phyloP scores from a whole-genome alignment of 2,888 invertebrate genomes.

The Spodoptera littoralis region DNA sequence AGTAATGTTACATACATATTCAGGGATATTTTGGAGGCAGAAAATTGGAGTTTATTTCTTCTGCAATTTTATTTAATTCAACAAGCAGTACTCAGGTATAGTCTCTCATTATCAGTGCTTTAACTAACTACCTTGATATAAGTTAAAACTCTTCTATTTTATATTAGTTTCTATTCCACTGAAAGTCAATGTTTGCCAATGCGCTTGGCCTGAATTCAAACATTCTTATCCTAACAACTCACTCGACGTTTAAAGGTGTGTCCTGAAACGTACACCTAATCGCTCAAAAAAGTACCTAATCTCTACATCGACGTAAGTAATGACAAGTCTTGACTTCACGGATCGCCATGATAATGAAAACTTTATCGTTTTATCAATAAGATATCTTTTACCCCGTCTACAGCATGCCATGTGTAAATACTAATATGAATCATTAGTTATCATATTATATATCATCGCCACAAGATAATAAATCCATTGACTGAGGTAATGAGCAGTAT shows the following conservation, averaged over 20 bases:
- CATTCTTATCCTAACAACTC: slow-evolving; percentile 17
- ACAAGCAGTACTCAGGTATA: too few species aligned
- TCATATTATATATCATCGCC: slow-evolving; percentile 50
- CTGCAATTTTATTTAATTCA: too few species aligned
- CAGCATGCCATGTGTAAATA: slow-evolving; percentile 52
- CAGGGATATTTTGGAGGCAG: too few species aligned
- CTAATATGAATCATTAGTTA: slow-evolving; percentile 59
- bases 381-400: slow-evolving; percentile 41
- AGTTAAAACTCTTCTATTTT: too few species aligned
- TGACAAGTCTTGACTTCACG: slow-evolving; percentile 31
- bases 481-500: slow-evolving; percentile 51
- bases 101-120: too few species aligned
- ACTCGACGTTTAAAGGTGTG: slow-evolving; percentile 37
- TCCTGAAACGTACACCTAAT: slow-evolving; percentile 44
- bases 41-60: too few species aligned
- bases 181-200: too few species aligned
- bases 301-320: slow-evolving; percentile 37
- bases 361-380: slow-evolving; percentile 50
- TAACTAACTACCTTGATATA: too few species aligned
- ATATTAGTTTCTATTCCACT: too few species aligned
- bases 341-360: slow-evolving; percentile 38
- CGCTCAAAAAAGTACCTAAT: slow-evolving; percentile 28
- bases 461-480: slow-evolving; percentile 55
- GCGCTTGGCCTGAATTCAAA: too few species aligned
- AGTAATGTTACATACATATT: too few species aligned